Base-by-base conservation (phyloP, 2,888 invertebrate genomes). In the Leptinotarsa peninsularis region DNA sequence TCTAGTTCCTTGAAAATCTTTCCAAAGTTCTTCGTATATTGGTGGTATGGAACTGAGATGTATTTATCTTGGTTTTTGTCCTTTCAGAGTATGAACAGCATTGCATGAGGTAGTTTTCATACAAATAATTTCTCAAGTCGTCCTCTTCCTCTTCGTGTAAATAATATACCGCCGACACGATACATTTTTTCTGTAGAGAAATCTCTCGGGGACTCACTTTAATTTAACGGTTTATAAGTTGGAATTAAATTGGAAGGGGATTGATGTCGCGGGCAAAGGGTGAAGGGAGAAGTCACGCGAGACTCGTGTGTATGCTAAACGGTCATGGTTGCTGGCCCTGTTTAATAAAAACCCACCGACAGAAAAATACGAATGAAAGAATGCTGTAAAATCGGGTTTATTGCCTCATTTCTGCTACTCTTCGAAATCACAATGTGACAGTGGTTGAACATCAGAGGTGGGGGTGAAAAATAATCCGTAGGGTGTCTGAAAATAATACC, bases 211-310 rank as follows among this genome's bases (percentile, higher is more conserved):
- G 71, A 60, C 58, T 50, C 84, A 66, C 63, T 87, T 87, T 27
- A 88, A 88, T 88, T 88, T 88, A 87, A 87, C 87, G 88, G 84
- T 86, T 87, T 87, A 88, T 87, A 87, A 87, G 86, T 86, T 86
- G 87, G 86, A 86, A 87, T 87, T 87, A 87, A 88, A 87, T 87
- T 85, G 85, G 58, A 58, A 86, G 85, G 85, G 80, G 82, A 82
- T 80, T 54, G 84, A 78, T 79, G 81, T 58, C 58, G 78, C 43
- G 72, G 21, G 49, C 70, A 80, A 75, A 77, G 67, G 76, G 72
- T 72, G 76, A 77, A 77, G 78, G 77, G 68, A 63, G 66, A 63
- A 79, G 85, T 85, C 86, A 85, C 85, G 84, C 85, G 84, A 85
- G 84, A 81, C 83, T 85, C 85, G 84, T 86, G 84, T 85, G 82